Evolutionary conservation across 2,113 vertebrate genomes (phyloP), one percentile per base, ranked within the genome.

Genomic region (Prolemur simus): DNA sequence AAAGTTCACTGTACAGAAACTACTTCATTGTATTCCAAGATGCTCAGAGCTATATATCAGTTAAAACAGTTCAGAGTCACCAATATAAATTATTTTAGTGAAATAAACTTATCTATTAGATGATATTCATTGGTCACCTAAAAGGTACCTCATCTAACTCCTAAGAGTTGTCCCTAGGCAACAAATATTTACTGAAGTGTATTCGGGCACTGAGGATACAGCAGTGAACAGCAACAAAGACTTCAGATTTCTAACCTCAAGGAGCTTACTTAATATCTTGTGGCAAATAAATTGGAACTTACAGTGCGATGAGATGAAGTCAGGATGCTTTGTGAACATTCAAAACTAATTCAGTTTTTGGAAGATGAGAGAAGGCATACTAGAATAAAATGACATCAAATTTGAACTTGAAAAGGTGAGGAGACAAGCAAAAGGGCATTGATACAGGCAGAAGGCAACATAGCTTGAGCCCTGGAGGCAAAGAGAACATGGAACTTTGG

Each of bases 351-450:
- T 42, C 15, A 66, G 71, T 37, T 86, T 95, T 76, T 18, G n/a
- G 37, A 58, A 96, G 66, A n/a, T 52, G 49, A 92, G 58, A 85
- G 91, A 52, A 54, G 3, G 8, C 15, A 87, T 87, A 42, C 47
- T 49, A 84, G 69, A 71, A 71, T 27, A 64, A 64, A 94, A 39
- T 15, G 47, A 42, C 20, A 63, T 3, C 58, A 71, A 39, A 56
- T 63, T 13, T 92, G 32, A 97, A 52, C 39, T 88, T 77, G 77
- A 90, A 87, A 86, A 82, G 21, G 82, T n/a, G 47, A 91, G 27
- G 39, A 76, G n/a, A 66, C 27, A 83, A 68, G 54, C 32, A 25
- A 60, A 95, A 42, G 58, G 58, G 21, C 37, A 88, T 15, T 76
- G 66, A 90, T 21, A 76, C 42, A 58, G 63, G 89, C 52, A 95